A percentile compares a stretch with the other conserved stretches of the same genome.
Conservation (phyloP, 2,797 vertebrate genomes). For the Neosilurus hyrtlii region DNA sequence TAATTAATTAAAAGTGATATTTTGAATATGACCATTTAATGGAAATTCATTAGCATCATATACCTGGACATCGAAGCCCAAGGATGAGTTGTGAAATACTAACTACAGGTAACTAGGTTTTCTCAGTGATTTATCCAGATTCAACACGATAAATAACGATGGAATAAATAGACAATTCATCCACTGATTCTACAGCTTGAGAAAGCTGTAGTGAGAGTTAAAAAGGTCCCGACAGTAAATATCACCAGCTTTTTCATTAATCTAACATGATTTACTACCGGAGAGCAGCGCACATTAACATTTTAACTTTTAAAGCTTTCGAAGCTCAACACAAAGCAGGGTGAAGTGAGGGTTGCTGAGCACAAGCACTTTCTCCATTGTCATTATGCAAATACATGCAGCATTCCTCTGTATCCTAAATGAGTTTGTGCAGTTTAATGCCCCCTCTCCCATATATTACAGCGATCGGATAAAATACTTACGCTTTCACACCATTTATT, state of each 20-base stretch:
- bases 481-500: constrained; percentile 29
- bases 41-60: neutral
- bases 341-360: neutral
- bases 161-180: neutral
- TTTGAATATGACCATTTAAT: neutral
- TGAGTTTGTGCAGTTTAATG: constrained; percentile 36
- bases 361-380: constrained; percentile 4
- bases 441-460: constrained; percentile 31
- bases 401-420: constrained; percentile 37
- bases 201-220: neutral
- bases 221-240: neutral
- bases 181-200: neutral
- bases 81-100: neutral
- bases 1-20: neutral
- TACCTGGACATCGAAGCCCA: neutral
- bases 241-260: neutral
- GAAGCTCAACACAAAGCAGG: neutral
- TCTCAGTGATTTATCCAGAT: neutral
- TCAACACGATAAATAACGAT: neutral
- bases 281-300: neutral
- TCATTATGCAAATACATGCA: constrained; percentile 41
- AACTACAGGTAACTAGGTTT: neutral
- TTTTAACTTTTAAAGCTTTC: neutral
- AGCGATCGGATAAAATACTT: constrained; percentile 31
- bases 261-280: neutral